Evolutionary conservation across 2,888 invertebrate genomes (phyloP).

Genomic region (Tuberolachnus salignus): DNA sequence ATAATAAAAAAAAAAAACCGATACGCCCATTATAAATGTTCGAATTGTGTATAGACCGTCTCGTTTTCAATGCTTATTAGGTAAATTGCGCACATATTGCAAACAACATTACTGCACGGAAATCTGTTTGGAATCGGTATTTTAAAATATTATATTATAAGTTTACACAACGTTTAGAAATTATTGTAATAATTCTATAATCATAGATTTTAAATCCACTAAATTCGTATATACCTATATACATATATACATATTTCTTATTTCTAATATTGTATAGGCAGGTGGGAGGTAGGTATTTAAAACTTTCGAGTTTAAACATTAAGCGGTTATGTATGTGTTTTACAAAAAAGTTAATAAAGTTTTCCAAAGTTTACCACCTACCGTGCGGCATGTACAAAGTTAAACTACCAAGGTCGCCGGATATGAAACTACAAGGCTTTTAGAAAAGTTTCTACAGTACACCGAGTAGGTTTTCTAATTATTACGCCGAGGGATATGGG

Average conservation of each 20-base stretch:
- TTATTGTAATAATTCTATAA: too few relatives aligned
- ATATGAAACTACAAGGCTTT: constrained; percentile 26
- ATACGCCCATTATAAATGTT: too few relatives aligned
- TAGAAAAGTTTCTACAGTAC: constrained; percentile 18
- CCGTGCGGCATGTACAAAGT: background rate
- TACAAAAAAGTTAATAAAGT: constrained; percentile 22
- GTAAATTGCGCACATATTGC: too few relatives aligned
- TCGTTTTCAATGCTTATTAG: too few relatives aligned
- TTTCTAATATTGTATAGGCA: background rate
- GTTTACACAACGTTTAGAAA: too few relatives aligned
- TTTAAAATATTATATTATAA: too few relatives aligned
- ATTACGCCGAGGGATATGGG: background rate
- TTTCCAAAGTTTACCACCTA: background rate
- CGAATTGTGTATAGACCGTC: too few relatives aligned
- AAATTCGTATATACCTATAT: too few relatives aligned
- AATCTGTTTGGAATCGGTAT: too few relatives aligned
- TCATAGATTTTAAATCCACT: background rate
- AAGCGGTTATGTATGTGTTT: constrained; percentile 6
- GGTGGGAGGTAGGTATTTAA: constrained; percentile 6
- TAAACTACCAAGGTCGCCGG: constrained; percentile 27
- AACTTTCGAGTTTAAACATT: constrained; percentile 34
- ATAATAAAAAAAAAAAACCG: too few relatives aligned
- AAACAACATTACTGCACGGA: too few relatives aligned
- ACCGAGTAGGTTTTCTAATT: constrained; percentile 23
- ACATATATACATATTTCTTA: too few relatives aligned